Conservation (phyloP, 1,140 invertebrate species). For the Parapsyche elsis region DNA sequence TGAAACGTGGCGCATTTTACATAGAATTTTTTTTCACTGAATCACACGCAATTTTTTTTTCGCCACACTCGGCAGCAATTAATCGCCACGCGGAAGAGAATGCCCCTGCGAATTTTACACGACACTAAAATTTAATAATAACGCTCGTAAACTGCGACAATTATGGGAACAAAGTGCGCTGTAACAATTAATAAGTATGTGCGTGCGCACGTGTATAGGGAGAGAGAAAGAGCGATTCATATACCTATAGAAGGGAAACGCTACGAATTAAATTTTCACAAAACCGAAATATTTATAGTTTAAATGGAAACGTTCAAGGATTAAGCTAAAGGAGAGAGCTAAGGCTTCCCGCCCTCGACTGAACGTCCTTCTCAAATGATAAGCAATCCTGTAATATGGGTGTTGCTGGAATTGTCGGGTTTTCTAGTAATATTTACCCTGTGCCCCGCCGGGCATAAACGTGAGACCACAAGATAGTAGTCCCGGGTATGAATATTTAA, state of each 20-base stretch:
- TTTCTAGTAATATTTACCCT: slow-evolving; percentile 10
- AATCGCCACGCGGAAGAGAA: neutral
- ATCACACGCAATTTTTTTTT: neutral
- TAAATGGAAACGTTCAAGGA: neutral
- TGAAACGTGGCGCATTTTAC: no score
- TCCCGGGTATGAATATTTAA: neutral
- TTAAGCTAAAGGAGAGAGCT: neutral
- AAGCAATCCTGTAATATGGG: neutral
- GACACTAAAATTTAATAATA: neutral
- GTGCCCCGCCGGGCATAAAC: neutral
- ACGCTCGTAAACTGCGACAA: neutral
- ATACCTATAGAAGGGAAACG: no score
- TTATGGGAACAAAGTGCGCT: neutral
- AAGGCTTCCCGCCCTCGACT: neutral
- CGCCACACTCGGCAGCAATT: neutral
- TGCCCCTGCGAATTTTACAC: neutral
- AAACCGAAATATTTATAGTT: slow-evolving; percentile 9
- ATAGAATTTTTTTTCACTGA: no score
- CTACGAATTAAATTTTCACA: slow-evolving; percentile 4
- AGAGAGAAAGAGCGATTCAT: no score
- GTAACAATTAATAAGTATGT: neutral
- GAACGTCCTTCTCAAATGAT: neutral
- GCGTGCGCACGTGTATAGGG: neutral
- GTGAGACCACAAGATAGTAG: neutral
- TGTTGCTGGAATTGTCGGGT: neutral